Evolutionary conservation across 2,888 invertebrate genomes (phyloP), one percentile per base, ranked within the genome.

Genomic region (Pedicia rivosa): DNA sequence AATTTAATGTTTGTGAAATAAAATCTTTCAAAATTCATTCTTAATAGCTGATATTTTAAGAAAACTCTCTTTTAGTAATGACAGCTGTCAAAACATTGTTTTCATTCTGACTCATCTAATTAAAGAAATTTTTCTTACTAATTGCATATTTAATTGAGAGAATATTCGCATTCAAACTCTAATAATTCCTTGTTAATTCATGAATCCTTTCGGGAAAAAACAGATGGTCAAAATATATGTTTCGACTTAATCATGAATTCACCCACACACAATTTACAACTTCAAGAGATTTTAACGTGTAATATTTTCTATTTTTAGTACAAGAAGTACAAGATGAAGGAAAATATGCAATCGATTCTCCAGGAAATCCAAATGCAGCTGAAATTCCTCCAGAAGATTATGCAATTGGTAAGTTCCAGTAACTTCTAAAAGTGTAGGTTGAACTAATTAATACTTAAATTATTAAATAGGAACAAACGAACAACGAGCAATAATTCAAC

Each of bases 241-340:
- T 26, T 12, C 12, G 2, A 12, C 7, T 12, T 12, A 27, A 27
- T 7, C 7, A 27, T 12, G 8, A 26, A 26, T 7, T 26, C 27
- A 13, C 12, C 10, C n/a, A 27, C 27, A 12, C 10, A 27, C 8
- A 20, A 6, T 20, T 6, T 20, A 20, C n/a, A n/a, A n/a, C n/a
- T n/a, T n/a, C n/a, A n/a, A n/a, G n/a, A n/a, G n/a, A 4, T 43
- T 40, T 45, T 48, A 47, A 48, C 44, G 44, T 44, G 40, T 5
- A 42, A 35, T 35, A 39, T 47, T 43, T 39, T 43, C 50, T 45
- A 44, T 48, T 56, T 63, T 39, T 54, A 90, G 92, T 90, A 12
- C 86, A 90, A 73, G 91, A 92, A 62, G 79, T 94, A 10, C 86
- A 91, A 60, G 84, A 86, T 46, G 94, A 95, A 62, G 94, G 94